phyloP scores from a whole-genome alignment of 2,888 invertebrate genomes.

The Lithophane socia region DNA sequence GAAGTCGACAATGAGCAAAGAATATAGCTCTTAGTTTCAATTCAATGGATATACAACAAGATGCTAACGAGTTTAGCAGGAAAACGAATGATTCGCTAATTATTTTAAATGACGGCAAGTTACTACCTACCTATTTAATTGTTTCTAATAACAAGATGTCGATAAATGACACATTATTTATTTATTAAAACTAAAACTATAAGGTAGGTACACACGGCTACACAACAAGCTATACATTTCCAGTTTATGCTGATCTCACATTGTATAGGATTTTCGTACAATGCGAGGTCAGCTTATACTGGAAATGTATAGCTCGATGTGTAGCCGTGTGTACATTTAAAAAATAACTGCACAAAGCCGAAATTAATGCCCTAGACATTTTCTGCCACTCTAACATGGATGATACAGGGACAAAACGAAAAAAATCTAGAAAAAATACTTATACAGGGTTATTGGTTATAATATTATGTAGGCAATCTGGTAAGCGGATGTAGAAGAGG shows the following conservation, averaged over 20 bases:
- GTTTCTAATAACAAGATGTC: constrained; percentile 16
- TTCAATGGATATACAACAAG: constrained; percentile 6
- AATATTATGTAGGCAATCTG: no score
- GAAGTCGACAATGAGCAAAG: neutral
- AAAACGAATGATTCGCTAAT: constrained; percentile 22
- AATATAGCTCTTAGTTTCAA: constrained; percentile 10
- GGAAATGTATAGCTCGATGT: no score
- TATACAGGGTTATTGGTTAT: neutral
- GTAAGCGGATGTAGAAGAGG: no score
- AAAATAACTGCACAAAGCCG: neutral
- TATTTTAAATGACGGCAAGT: constrained; percentile 7
- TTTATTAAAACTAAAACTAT: neutral
- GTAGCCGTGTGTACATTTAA: no score
- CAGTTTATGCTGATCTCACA: no score
- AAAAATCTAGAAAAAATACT: neutral
- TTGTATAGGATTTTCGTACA: no score
- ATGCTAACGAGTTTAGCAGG: constrained; percentile 17
- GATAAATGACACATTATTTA: neutral
- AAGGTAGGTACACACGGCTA: neutral
- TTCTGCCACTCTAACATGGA: neutral
- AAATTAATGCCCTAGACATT: neutral
- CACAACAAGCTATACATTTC: no score
- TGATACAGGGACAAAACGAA: neutral
- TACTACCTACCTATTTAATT: constrained; percentile 9
- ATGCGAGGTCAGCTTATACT: no score